A percentile compares a stretch with the other conserved stretches of the same genome.
Conservation (phyloP, 2,113 vertebrate genomes). For the Tetraodon nigroviridis region DNA sequence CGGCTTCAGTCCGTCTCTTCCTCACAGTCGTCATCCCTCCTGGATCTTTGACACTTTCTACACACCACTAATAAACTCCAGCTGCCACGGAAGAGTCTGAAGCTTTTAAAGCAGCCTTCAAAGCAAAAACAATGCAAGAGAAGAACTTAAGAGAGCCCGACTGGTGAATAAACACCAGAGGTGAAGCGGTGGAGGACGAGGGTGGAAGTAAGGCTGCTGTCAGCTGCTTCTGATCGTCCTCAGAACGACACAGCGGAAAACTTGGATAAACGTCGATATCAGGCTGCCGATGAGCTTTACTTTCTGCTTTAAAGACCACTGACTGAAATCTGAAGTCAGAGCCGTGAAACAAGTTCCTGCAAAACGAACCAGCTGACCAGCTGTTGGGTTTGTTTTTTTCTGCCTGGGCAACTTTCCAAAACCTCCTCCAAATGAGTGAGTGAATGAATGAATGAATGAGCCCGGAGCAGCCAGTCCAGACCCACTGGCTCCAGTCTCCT, state of each 20-base stretch:
- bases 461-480: too few relatives aligned
- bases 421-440: too few relatives aligned
- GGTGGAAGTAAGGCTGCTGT: slow-evolving; percentile 2
- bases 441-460: too few relatives aligned
- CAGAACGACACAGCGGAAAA: too few relatives aligned
- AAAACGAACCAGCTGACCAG: neutral
- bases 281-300: neutral
- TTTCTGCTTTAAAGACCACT: neutral
- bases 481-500: neutral
- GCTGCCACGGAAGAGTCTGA: slow-evolving; percentile 7
- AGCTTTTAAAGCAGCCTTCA: slow-evolving; percentile 10
- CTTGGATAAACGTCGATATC: neutral
- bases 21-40: neutral
- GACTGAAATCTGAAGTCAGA: neutral
- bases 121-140: slow-evolving; percentile 21
- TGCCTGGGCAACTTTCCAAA: neutral
- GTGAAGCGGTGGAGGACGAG: slow-evolving; percentile 2
- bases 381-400: neutral
- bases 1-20: slow-evolving; percentile 30
- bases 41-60: slow-evolving; percentile 23
- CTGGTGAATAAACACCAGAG: slow-evolving; percentile 27
- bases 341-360: slow-evolving; percentile 1
- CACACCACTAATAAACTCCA: slow-evolving; percentile 31
- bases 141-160: neutral
- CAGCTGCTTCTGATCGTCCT: too few relatives aligned